Conservation (phyloP, 2,113 vertebrate species). For the Grammomys surdaster region DNA sequence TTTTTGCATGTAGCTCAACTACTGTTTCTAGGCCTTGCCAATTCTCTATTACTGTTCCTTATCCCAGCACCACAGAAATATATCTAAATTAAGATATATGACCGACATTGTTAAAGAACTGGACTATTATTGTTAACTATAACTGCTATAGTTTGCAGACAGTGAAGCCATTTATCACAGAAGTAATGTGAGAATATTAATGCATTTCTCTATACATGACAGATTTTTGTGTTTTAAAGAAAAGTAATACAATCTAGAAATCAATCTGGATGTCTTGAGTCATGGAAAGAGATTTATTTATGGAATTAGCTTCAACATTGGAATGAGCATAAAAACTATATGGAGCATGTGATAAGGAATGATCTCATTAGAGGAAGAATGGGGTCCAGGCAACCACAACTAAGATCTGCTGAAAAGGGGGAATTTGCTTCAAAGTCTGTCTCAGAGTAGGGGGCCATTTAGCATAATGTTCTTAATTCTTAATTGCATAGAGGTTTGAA, state of each 20-base stretch:
- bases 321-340: background rate
- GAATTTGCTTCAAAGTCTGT: background rate
- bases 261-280: background rate
- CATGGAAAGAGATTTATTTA: background rate
- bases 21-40: background rate
- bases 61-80: background rate
- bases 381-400: background rate
- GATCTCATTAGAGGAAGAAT: background rate
- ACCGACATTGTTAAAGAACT: constrained; percentile 18
- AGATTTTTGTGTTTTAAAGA: constrained; percentile 18
- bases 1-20: background rate
- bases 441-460: background rate
- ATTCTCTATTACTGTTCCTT: background rate
- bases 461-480: background rate
- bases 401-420: background rate
- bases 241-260: background rate
- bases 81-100: background rate
- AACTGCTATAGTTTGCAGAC: background rate
- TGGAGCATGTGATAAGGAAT: background rate
- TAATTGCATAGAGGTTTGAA: background rate
- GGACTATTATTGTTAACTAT: background rate
- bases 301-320: background rate
- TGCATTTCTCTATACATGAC: background rate
- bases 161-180: constrained; percentile 11
- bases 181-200: background rate